Base-by-base conservation (phyloP, 2,797 vertebrate species). In the Ciconia nigra region DNA sequence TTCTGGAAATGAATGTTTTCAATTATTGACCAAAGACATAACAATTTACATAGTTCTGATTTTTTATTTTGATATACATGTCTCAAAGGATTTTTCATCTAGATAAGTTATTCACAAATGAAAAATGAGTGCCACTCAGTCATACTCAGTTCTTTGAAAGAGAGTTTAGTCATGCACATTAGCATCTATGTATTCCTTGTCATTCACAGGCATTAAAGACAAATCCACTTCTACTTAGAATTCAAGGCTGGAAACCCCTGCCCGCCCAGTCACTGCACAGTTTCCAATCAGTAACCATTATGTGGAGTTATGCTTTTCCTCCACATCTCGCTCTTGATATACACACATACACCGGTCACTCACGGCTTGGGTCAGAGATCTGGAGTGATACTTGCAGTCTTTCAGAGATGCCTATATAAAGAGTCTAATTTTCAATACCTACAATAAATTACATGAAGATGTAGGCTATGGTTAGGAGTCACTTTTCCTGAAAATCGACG, bases 11-110 rank as follows among this genome's bases (percentile, higher is more conserved):
- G 29, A 93, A 70, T 73, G 47, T 70, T 92, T 97, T 97, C 86
- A 96, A 94, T 96, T 90, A 97, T 79, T 83, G 90, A 93, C 86
- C 70, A 96, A 96, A 97, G 94, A 77, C 63, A 82, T 61, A 87
- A 80, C 17, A 90, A 96, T 96, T 96, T 96, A 79, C 86, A 92
- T 96, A 84, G 83, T 96, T 93, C 63, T 90, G 93, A 80, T 73
- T 84, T 93, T 91, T 91, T 87, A 70, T 95, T 96, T 94, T 96
- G 59, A 89, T 93, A 95, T 89, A 63, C 22, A 31, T n/a, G 13
- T 77, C 91, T 94, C 88, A 92, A 94, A 93, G 83, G 81, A 71
- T 84, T 96, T 95, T 92, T 95, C 63, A 73, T 93, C 90, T 78
- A 52, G 41, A 80, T 87, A 89, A 94, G 41, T 88, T 93, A 94